Base-by-base conservation (phyloP, 2,113 vertebrate species). In the Callipepla californica region DNA sequence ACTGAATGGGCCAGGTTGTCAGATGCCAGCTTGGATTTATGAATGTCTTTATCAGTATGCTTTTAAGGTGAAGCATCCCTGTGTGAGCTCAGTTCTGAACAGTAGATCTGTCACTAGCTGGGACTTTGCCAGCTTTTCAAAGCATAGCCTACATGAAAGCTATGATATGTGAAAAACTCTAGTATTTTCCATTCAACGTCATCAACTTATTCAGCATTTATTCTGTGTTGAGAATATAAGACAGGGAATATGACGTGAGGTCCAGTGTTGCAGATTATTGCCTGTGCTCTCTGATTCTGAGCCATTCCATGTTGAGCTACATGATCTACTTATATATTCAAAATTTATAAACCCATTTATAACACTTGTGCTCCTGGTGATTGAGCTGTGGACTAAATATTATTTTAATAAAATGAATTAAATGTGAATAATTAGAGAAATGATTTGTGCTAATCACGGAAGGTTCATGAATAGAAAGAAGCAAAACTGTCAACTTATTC, bases 401-500 rank as follows among this genome's bases (percentile, higher is more conserved):
- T 91, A 87, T 89, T 93, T 94, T 94, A 93, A 94, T 63, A 74
- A 5, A 2, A 11, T 86, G 53, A 89, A 94, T 92, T 94, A 90
- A 91, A 93, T 92, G 44, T 82, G 80, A 92, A 89, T 93, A 94
- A 96, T 92, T 94, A 48, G 40, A 76, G 84, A 86, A 93, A 72
- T 88, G 85, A 91, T 79, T 92, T 80, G 65, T 89, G 87, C 67
- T 93, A 92, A 82, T 93, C 74, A 63, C 67, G 42, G 67, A 76
- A 76, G 7, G 2, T 78, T 94, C 81, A 74, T 51, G 67, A 95
- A 92, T 48, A 79, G 30, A 91, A 87, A 73, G 75, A 78, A 58
- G 51, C 11, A 9, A 59, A 80, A 40, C 66, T 76, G 80, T 68
- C 80, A 75, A 69, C 92, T 88, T 94, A 87, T 26, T 93, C 76